Percentiles rank a stretch among this genome's conserved stretches.
These are phyloP conservation scores for Thymelicus sylvestris DNA, from an alignment of 2,888 invertebrate genomes.

Conservation along the genomic window DNA sequence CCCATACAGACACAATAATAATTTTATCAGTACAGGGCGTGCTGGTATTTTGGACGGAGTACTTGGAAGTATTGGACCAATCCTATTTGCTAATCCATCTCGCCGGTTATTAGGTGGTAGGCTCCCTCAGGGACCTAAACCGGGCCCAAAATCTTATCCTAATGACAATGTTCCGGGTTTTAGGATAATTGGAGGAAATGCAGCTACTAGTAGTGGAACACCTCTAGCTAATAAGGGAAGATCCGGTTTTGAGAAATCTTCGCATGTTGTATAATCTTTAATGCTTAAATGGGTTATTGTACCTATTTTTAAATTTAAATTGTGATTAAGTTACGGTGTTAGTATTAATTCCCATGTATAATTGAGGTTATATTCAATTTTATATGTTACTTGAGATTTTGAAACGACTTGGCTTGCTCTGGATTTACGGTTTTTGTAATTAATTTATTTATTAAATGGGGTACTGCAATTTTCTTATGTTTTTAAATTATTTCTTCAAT, in stretches of 20 bases:
- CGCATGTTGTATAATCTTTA: not conserved
- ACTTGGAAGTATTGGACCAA: not conserved
- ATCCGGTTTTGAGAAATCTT: slow-evolving; percentile 45
- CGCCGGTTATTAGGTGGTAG: slow-evolving; percentile 17
- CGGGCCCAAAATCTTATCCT: not conserved
- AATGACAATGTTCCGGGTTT: slow-evolving; percentile 47
- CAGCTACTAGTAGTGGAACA: slow-evolving; percentile 69
- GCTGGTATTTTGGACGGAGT: not conserved
- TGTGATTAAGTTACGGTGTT: not conserved
- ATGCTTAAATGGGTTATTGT: not conserved
- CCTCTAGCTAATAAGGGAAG: slow-evolving; percentile 66
- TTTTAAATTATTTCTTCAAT: not conserved
- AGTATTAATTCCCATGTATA: not conserved
- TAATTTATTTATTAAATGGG: slow-evolving; percentile 7
- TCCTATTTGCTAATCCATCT: not conserved
- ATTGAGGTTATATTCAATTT: no score
- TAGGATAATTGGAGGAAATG: slow-evolving; percentile 69
- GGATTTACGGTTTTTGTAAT: slow-evolving; percentile 6
- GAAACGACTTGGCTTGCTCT: slow-evolving; percentile 15
- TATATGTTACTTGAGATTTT: not conserved
- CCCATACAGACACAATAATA: not conserved
- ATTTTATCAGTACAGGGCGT: not conserved
- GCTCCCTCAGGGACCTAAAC: not conserved
- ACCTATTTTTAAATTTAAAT: no score
- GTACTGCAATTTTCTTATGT: slow-evolving; percentile 9